phyloP scores from a whole-genome alignment of 2,797 vertebrate genomes.

The Halcyon leucocephala region DNA sequence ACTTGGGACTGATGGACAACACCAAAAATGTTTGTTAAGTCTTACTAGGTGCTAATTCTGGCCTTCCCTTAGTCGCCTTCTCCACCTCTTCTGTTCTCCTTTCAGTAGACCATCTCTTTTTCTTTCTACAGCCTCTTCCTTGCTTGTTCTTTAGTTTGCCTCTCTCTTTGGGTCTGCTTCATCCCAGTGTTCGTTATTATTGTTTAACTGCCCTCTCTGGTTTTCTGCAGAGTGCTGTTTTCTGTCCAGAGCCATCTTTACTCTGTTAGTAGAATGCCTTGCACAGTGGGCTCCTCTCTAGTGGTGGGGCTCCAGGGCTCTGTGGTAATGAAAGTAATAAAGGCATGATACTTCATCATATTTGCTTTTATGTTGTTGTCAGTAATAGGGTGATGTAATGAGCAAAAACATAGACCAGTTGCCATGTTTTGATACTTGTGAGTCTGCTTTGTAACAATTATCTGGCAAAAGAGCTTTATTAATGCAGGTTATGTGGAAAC shows the following conservation, averaged over 20 bases:
- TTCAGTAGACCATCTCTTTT: not conserved
- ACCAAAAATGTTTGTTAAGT: not conserved
- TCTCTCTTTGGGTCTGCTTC: not conserved
- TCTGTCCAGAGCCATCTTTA: not conserved
- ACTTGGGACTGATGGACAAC: not conserved
- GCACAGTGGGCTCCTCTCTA: not conserved
- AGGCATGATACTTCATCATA: not conserved
- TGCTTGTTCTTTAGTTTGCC: not conserved
- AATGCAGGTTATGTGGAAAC: constrained; percentile 10
- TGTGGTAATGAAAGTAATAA: not conserved
- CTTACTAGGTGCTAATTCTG: not conserved
- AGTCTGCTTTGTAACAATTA: not conserved
- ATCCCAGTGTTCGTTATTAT: not conserved
- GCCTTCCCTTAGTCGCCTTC: not conserved
- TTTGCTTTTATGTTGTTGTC: constrained; percentile 43
- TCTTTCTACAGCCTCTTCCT: not conserved
- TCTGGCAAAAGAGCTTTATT: not conserved
- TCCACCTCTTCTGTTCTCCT: not conserved
- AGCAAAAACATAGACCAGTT: not conserved
- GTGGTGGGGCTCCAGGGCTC: not conserved
- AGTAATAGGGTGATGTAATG: not conserved
- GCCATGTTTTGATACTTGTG: not conserved
- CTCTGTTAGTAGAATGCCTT: not conserved
- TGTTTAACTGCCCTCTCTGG: not conserved
- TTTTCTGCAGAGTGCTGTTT: not conserved